These are phyloP conservation scores for Synanthedon formicaeformis DNA, from an alignment of 2,888 invertebrate genomes.

Conservation along the genomic window DNA sequence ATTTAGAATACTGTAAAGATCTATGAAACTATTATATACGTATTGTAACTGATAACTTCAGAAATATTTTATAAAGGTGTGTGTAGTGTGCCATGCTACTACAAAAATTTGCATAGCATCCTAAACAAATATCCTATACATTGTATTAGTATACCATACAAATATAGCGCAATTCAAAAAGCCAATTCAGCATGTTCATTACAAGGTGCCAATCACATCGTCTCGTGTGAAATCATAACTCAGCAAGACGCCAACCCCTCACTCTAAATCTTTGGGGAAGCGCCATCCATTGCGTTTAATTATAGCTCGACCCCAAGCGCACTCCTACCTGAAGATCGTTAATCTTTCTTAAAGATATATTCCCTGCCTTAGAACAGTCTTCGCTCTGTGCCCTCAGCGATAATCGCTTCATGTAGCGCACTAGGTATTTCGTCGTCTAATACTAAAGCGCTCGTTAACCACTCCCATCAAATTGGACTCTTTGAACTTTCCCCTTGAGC, in stretches of 20 bases:
- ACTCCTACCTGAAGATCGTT: slow-evolving; percentile 65
- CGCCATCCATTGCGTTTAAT: slow-evolving; percentile 68
- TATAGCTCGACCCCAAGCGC: slow-evolving; percentile 57
- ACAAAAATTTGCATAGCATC: too few relatives aligned
- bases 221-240: slow-evolving; percentile 65
- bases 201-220: slow-evolving; percentile 59
- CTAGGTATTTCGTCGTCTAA: slow-evolving; percentile 22
- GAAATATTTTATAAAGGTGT: too few relatives aligned
- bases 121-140: too few relatives aligned
- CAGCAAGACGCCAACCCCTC: slow-evolving; percentile 61
- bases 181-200: slow-evolving; percentile 47
- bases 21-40: too few relatives aligned
- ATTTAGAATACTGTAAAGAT: too few relatives aligned
- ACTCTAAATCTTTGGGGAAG: slow-evolving; percentile 61
- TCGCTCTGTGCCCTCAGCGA: slow-evolving; percentile 37
- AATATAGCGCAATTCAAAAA: slow-evolving; percentile 21
- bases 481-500: slow-evolving; percentile 52
- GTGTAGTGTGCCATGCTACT: too few relatives aligned
- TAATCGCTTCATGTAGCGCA: slow-evolving; percentile 55
- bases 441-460: neutral
- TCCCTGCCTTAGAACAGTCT: slow-evolving; percentile 40
- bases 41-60: too few relatives aligned
- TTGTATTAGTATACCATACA: neutral
- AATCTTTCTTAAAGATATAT: slow-evolving; percentile 71
- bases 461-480: slow-evolving; percentile 34